Conservation (phyloP, 2,888 invertebrate species). For the Camptogramma bilineatum region DNA sequence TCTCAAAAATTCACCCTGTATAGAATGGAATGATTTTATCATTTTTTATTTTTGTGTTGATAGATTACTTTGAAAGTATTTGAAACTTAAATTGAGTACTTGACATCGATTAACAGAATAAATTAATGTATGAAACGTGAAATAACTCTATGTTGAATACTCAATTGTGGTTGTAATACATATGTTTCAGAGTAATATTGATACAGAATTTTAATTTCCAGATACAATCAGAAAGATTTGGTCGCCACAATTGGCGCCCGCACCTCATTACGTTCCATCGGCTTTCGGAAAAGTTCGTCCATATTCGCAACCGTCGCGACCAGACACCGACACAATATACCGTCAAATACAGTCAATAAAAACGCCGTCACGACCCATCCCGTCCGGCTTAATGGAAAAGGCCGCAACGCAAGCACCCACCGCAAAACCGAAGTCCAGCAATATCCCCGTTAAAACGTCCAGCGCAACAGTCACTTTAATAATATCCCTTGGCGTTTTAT, state of each 20-base stretch:
- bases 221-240: constrained; percentile 67
- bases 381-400: constrained; percentile 69
- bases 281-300: constrained; percentile 66
- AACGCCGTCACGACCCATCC: constrained; percentile 65
- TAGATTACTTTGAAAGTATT: no score
- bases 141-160: no score
- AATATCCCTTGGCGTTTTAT: constrained; percentile 88
- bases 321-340: constrained; percentile 67
- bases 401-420: constrained; percentile 55
- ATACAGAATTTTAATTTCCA: constrained; percentile 44
- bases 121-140: no score
- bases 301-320: constrained; percentile 57
- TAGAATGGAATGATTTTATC: no score
- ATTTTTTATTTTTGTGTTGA: no score
- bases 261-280: constrained; percentile 58
- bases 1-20: no score
- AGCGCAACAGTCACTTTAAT: constrained; percentile 87
- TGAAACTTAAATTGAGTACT: no score
- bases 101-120: no score
- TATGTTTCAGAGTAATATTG: neutral
- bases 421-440: constrained; percentile 55
- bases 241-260: constrained; percentile 58
- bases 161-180: no score
- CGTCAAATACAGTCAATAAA: constrained; percentile 74
- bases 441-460: constrained; percentile 80